Conservation (phyloP, 2,113 vertebrate species). For the Sinocyclocheilus rhinocerous region DNA sequence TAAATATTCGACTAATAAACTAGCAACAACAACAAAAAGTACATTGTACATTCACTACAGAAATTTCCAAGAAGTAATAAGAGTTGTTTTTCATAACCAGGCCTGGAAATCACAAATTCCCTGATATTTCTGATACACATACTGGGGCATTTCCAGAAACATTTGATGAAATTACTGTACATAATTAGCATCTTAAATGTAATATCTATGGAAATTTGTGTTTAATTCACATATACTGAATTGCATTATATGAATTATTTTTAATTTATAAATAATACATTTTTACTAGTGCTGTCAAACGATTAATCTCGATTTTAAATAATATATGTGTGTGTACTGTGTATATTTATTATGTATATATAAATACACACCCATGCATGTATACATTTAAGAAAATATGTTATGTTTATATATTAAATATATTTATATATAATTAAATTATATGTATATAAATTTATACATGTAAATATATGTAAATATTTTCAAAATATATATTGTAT, state of each 20-base stretch:
- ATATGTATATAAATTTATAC: too few species aligned
- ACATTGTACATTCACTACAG: not conserved
- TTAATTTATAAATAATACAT: too few species aligned
- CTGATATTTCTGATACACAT: not conserved
- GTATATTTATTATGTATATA: too few species aligned
- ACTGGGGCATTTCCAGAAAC: not conserved
- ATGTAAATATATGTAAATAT: too few species aligned
- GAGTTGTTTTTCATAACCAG: not conserved
- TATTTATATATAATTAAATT: too few species aligned
- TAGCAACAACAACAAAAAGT: not conserved
- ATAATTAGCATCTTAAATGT: not conserved
- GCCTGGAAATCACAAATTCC: not conserved
- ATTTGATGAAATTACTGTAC: not conserved
- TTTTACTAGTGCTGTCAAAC: too few species aligned
- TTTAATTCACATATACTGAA: not conserved
- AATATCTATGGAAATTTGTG: not conserved
- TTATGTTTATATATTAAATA: too few species aligned
- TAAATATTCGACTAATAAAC: not conserved
- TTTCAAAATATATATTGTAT: too few species aligned
- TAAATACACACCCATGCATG: too few species aligned
- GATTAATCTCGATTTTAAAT: too few species aligned
- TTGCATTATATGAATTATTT: not conserved
- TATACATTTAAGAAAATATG: too few species aligned
- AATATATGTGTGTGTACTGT: too few species aligned
- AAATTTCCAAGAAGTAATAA: not conserved